Evolutionary conservation across 2,797 vertebrate genomes (phyloP), one percentile per base, ranked within the genome.

Genomic region (Varecia variegata): DNA sequence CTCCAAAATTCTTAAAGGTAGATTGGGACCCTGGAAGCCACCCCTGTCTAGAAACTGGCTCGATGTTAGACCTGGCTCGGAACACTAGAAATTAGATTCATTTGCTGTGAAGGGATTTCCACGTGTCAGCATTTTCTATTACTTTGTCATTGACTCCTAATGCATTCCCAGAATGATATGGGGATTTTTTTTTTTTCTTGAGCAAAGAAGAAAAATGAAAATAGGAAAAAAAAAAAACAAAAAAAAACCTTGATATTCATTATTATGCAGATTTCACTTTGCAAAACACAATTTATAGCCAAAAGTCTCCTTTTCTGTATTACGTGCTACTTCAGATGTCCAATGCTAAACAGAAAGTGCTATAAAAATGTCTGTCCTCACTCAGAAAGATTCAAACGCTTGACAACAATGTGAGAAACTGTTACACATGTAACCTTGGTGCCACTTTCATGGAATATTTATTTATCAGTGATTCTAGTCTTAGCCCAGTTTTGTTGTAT

Each of bases 61-160:
- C 94, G 85, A 95, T 77, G 52, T 77, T 95, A 83, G 95, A 98
- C 97, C 90, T 92, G 79, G 93, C 94, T 97, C 96, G 94, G 74
- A 98, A 98, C 77, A 98, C 77, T 70, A 90, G 47, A 95, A 94
- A 96, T 96, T 96, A 97, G 40, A 88, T 77, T 70, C 40, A 96
- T 98, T 98, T 98, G 50, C 94, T 98, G 43, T 80, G 96, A 98
- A 98, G 85, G 90, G 94, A 98, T 97, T 98, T 98, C 84, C 70
- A 96, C 96, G 92, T 98, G 98, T 97, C 98, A 98, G 97, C 97
- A 96, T 98, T 98, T 98, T 98, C 97, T 98, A 98, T 98, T 98
- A 98, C 98, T 98, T 98, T 98, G 98, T 98, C 98, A 98, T 98
- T 98, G 98, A 98, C 97, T 98, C 97, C 93, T 98, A 98, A 98